phyloP scores from a whole-genome alignment of 1,140 invertebrate genomes.

The Pogonomyrmex barbatus region DNA sequence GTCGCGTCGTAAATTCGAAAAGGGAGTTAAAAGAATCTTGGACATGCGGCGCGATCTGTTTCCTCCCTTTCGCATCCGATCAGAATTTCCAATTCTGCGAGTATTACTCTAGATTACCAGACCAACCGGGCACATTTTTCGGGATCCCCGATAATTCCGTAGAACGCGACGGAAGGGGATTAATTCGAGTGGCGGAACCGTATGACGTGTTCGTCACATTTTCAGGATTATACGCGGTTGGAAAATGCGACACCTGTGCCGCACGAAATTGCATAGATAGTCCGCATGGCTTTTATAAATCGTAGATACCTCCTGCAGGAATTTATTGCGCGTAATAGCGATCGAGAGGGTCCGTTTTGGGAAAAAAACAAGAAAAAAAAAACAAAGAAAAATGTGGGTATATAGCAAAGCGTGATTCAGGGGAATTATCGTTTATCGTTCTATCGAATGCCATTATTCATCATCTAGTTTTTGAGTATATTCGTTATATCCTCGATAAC shows the following conservation, averaged over 20 bases:
- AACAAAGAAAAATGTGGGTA: not conserved
- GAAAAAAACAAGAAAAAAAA: not conserved
- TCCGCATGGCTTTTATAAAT: slow-evolving; percentile 58
- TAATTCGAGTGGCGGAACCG: slow-evolving; percentile 72
- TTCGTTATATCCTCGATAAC: not conserved
- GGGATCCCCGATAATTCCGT: slow-evolving; percentile 64
- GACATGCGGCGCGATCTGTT: slow-evolving; percentile 25
- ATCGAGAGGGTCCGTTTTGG: not conserved
- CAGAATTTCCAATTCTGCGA: slow-evolving; percentile 72
- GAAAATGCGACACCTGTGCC: slow-evolving; percentile 65
- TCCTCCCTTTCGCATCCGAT: slow-evolving; percentile 10
- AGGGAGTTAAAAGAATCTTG: slow-evolving; percentile 34
- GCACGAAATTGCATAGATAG: slow-evolving; percentile 67
- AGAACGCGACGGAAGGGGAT: slow-evolving; percentile 66
- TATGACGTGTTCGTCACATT: slow-evolving; percentile 74
- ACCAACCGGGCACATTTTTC: slow-evolving; percentile 69
- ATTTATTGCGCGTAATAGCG: slow-evolving; percentile 23
- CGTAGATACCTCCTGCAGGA: slow-evolving; percentile 28
- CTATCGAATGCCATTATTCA: not conserved
- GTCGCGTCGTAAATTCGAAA: slow-evolving; percentile 19
- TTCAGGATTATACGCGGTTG: slow-evolving; percentile 29
- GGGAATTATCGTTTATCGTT: not conserved
- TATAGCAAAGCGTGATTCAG: not conserved
- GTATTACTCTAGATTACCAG: slow-evolving; percentile 73
- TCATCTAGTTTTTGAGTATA: not conserved